phyloP scores from a whole-genome alignment of 2,888 invertebrate genomes.

The Dione juno region DNA sequence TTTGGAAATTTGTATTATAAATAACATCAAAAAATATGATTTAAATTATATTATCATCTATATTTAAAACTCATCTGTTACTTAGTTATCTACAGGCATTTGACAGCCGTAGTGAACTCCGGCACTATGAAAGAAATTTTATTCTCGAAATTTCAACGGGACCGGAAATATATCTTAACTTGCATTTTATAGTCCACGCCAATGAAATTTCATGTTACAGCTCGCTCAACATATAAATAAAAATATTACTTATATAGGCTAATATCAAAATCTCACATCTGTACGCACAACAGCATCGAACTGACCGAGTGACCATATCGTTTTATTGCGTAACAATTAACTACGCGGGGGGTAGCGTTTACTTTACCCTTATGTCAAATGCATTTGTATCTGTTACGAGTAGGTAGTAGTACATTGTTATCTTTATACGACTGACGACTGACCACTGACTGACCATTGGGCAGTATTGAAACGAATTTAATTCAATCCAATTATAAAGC shows the following conservation, averaged over 20 bases:
- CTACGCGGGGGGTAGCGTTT: slow-evolving; percentile 19
- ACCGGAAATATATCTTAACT: no score
- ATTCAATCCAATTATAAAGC: not conserved
- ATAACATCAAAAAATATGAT: no score
- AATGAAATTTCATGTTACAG: no score
- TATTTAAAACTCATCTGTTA: no score
- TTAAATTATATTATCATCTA: no score
- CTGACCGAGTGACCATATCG: slow-evolving; percentile 39
- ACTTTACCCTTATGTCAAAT: slow-evolving; percentile 17
- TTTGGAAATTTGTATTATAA: no score
- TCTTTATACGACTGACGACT: slow-evolving; percentile 9
- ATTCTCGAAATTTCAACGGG: no score
- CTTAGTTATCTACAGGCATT: no score
- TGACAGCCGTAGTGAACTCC: no score
- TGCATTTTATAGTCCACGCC: no score
- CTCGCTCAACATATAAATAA: no score
- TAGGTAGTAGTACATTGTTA: slow-evolving; percentile 5
- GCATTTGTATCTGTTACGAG: slow-evolving; percentile 4
- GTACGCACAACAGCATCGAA: not conserved
- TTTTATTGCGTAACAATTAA: slow-evolving; percentile 43
- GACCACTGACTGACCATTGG: slow-evolving; percentile 3
- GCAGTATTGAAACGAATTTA: not conserved
- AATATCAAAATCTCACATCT: slow-evolving; percentile 2
- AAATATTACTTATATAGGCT: not conserved
- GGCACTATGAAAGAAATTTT: no score